Base-by-base conservation (phyloP, 1,140 invertebrate species). In the Micrasema longulum region DNA sequence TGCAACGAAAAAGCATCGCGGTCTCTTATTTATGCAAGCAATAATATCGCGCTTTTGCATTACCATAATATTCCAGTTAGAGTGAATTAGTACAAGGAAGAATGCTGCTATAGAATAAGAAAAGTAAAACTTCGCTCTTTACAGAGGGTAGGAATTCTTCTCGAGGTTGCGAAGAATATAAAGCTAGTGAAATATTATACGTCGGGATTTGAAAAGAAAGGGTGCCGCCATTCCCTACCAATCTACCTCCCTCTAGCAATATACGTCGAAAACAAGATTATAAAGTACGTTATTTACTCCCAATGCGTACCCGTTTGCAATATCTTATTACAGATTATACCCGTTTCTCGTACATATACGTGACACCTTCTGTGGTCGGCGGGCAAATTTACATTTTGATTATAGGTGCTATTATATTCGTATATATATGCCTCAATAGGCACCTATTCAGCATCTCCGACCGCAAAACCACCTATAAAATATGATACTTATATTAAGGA, bases 161-260 rank as follows among this genome's bases (percentile, higher is more conserved):
- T 12, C 43, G 22, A 36, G 16, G 52, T 55, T 31, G 26, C 14
- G 52, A 53, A 22, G 52, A 26, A 10, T 10, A 64, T 74, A 70
- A 74, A 74, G n/a, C 72, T 74, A 71, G 68, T 60, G 60, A 74
- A 74, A 74, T 74, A 74, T 74, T 66, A 57, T 66, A 50, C 36
- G 18, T 38, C 18, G 64, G 23, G 52, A 62, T 74, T 73, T 65
- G 53, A 69, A 63, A 41, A 63, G 55, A 73, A 22, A 66, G 45
- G 38, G 65, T 23, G 45, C 62, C 72, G 50, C 36, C 67, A 20
- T 14, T 31, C 36, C 22, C 36, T 60, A 41, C 55, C 38, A 38
- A 52, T 31, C 26, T 7, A 36, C 26, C 18, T 50, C 14, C 52
- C 22, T 31, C 3, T 16, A 14, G 43, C 31, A 64, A 68, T 74